Evolutionary conservation across 2,113 vertebrate genomes (phyloP).

Genomic region (Urocynchramus pylzowi): DNA sequence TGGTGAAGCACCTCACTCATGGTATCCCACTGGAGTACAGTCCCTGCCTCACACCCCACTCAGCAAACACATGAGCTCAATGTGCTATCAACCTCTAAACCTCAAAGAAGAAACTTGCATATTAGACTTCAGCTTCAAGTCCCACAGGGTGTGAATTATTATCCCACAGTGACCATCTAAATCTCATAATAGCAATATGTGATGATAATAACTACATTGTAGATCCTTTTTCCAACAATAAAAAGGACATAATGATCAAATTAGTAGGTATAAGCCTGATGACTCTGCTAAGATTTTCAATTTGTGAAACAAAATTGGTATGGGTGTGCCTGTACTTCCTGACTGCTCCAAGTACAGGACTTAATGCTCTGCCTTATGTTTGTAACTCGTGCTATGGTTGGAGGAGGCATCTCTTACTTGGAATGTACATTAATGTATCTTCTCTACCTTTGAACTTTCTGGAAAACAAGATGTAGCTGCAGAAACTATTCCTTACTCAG

Average conservation of each 20-base stretch:
- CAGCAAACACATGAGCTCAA: background rate
- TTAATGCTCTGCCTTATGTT: background rate
- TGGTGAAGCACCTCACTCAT: no score
- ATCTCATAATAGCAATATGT: conserved; percentile 12
- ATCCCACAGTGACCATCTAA: conserved; percentile 31
- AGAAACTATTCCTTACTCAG: background rate
- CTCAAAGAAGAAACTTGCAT: background rate
- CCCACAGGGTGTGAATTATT: conserved; percentile 11
- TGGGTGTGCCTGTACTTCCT: background rate
- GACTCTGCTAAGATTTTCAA: conserved; percentile 25
- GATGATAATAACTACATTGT: conserved; percentile 12
- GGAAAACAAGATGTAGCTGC: background rate
- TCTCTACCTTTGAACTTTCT: background rate
- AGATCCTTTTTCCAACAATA: conserved; percentile 33
- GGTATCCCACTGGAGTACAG: fast-evolving
- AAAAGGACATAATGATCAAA: conserved; percentile 42
- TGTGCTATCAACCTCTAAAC: background rate
- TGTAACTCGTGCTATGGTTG: background rate
- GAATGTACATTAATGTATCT: background rate
- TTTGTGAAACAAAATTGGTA: conserved; percentile 7
- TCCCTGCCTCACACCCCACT: background rate
- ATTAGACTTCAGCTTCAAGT: background rate
- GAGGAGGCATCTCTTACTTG: background rate
- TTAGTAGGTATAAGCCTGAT: conserved; percentile 19
- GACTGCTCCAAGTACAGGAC: background rate